Conservation (phyloP, 2,888 invertebrate genomes). For the Eurytoma adleriae region DNA sequence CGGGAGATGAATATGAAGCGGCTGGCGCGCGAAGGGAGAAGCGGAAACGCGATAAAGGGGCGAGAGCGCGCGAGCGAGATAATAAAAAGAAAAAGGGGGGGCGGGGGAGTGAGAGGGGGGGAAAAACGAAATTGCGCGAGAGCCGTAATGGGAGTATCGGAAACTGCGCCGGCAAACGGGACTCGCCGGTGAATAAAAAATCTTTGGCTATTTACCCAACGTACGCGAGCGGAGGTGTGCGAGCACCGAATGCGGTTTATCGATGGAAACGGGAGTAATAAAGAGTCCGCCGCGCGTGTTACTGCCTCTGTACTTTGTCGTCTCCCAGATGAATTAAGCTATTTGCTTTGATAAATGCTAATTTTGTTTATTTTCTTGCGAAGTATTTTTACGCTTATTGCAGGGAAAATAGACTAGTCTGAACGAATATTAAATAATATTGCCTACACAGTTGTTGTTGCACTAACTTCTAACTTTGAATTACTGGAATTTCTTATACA, state of each 20-base stretch:
- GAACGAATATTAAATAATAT: too few relatives aligned
- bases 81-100: not conserved
- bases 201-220: not conserved
- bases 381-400: too few relatives aligned
- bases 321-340: too few relatives aligned
- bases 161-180: not conserved
- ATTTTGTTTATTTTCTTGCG: too few relatives aligned
- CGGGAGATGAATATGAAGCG: slow-evolving; percentile 42
- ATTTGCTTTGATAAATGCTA: too few relatives aligned
- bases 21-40: slow-evolving; percentile 7
- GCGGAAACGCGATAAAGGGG: slow-evolving; percentile 47
- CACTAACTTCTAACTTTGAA: too few relatives aligned
- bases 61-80: not conserved
- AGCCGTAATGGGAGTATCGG: slow-evolving; percentile 30
- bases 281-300: too few relatives aligned
- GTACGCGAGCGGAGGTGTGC: not conserved
- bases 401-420: too few relatives aligned
- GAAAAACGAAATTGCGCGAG: slow-evolving; percentile 27
- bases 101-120: not conserved
- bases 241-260: not conserved
- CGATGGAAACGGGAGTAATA: not conserved
- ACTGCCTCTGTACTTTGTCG: too few relatives aligned
- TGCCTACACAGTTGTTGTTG: too few relatives aligned
- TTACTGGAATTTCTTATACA: too few relatives aligned
- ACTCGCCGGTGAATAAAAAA: not conserved